Conservation (phyloP, 2,888 invertebrate species). For the Reticulitermes lucifugus region DNA sequence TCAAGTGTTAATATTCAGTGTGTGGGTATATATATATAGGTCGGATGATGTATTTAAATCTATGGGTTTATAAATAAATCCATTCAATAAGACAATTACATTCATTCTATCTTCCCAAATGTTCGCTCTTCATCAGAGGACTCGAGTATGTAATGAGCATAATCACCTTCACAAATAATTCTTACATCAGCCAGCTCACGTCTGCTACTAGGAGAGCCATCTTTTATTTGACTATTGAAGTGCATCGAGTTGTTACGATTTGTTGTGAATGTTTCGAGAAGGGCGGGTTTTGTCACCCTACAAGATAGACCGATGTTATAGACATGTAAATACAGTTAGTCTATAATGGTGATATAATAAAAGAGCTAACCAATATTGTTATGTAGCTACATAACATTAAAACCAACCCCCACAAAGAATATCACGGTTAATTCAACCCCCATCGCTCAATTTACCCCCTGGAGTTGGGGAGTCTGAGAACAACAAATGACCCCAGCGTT, state of each 20-base stretch:
- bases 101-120: too few relatives aligned
- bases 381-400: conserved; percentile 14
- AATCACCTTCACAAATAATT: too few relatives aligned
- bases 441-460: conserved; percentile 39
- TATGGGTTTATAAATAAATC: too few relatives aligned
- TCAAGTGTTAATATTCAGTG: too few relatives aligned
- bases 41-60: too few relatives aligned
- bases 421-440: conserved; percentile 37
- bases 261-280: background rate
- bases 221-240: background rate
- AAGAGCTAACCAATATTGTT: conserved; percentile 15
- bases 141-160: too few relatives aligned
- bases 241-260: background rate
- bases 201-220: background rate
- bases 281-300: conserved; percentile 1
- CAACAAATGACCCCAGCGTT: conserved; percentile 45
- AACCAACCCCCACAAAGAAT: conserved; percentile 11
- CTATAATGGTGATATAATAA: conserved; percentile 19
- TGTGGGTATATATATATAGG: too few relatives aligned
- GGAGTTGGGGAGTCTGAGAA: conserved; percentile 26
- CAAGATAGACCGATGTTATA: conserved; percentile 22
- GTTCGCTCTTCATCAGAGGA: too few relatives aligned
- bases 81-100: too few relatives aligned
- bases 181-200: too few relatives aligned
- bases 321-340: conserved; percentile 29